phyloP scores from a whole-genome alignment of 2,797 vertebrate genomes.

The Rhinichthys osculus region DNA sequence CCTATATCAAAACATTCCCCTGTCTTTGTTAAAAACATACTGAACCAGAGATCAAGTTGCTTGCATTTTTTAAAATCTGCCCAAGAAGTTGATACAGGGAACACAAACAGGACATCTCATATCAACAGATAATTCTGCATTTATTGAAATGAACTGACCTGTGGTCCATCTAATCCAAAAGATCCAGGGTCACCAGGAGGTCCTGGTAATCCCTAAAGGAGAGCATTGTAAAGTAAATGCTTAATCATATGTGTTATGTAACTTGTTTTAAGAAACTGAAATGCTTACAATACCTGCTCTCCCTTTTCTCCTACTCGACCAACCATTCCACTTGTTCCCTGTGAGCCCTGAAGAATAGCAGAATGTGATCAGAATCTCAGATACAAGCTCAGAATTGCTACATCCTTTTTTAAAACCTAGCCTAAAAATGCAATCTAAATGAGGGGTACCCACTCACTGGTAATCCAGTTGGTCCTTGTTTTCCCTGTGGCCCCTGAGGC shows the following conservation, averaged over 20 bases:
- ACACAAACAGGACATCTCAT: background rate
- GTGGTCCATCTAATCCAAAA: conserved; percentile 78
- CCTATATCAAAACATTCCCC: background rate
- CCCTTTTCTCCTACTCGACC: conserved; percentile 78
- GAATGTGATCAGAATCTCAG: background rate
- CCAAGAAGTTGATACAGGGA: background rate
- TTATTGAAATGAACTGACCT: conserved; percentile 72
- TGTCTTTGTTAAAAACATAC: background rate
- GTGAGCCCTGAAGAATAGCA: conserved; percentile 61
- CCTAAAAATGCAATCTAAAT: conserved; percentile 29
- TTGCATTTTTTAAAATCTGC: background rate
- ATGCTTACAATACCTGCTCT: conserved; percentile 73
- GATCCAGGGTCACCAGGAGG: conserved; percentile 70
- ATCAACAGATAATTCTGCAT: background rate
- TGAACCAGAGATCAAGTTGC: conserved; percentile 1
- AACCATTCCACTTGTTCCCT: conserved; percentile 69
- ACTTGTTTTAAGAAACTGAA: background rate
- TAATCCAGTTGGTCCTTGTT: conserved; percentile 73
- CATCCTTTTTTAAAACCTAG: background rate
- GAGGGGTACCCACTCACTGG: conserved; percentile 77
- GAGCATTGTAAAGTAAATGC: background rate
- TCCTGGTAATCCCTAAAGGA: conserved; percentile 75
- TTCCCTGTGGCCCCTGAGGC: conserved; percentile 69
- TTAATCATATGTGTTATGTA: background rate
- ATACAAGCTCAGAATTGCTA: background rate